Conservation (phyloP, 2,113 vertebrate species). For the Acanthochromis polyacanthus region DNA sequence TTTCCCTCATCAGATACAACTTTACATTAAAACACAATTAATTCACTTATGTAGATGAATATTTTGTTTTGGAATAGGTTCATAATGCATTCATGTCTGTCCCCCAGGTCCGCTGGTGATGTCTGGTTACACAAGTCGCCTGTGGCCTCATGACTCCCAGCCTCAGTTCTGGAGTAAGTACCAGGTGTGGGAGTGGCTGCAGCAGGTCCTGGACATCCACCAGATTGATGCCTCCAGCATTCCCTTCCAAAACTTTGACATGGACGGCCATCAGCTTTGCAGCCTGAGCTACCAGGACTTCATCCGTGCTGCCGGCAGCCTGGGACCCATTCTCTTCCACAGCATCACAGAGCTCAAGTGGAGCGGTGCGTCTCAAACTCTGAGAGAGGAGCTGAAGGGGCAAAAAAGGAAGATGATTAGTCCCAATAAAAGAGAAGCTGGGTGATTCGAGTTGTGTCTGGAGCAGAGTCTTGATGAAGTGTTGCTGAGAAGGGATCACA, state of each 20-base stretch:
- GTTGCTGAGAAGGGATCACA: slow-evolving; percentile 34
- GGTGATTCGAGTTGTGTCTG: slow-evolving; percentile 18
- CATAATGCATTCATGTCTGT: neutral
- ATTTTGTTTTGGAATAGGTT: neutral
- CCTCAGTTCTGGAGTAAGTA: slow-evolving; percentile 97
- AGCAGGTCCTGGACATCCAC: slow-evolving; percentile 95
- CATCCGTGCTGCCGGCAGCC: slow-evolving; percentile 89
- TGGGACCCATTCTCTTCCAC: slow-evolving; percentile 92
- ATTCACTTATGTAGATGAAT: neutral
- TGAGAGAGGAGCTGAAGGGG: neutral
- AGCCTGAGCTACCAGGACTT: slow-evolving; percentile 94
- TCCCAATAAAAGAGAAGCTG: slow-evolving; percentile 27
- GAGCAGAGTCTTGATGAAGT: slow-evolving; percentile 44
- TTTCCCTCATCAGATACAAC: slow-evolving; percentile 33
- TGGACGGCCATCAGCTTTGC: slow-evolving; percentile 94
- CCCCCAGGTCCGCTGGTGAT: slow-evolving; percentile 72
- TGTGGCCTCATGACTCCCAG: slow-evolving; percentile 91
- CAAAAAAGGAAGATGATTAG: slow-evolving; percentile 28
- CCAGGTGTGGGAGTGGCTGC: slow-evolving; percentile 99
- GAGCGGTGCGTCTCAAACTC: slow-evolving; percentile 83
- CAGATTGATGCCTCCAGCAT: slow-evolving; percentile 94
- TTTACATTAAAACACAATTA: slow-evolving; percentile 12
- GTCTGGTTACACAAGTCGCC: slow-evolving; percentile 85
- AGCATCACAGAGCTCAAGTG: slow-evolving; percentile 94
- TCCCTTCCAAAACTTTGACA: slow-evolving; percentile 95